Conservation (phyloP, 2,113 vertebrate genomes). For the Clupea harengus region DNA sequence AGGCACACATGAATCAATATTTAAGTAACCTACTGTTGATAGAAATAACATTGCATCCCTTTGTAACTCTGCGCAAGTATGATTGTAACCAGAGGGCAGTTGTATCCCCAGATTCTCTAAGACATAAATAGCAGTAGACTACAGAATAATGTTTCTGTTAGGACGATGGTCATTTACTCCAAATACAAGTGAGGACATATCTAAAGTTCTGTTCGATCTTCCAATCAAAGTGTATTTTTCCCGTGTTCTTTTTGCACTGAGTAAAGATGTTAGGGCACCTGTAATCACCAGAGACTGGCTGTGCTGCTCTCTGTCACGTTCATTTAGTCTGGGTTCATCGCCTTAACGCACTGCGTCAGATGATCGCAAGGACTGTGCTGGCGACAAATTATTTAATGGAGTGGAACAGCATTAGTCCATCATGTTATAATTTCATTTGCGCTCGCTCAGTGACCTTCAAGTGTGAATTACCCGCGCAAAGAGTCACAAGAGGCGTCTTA, state of each 20-base stretch:
- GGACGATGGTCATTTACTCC: neutral
- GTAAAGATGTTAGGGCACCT: neutral
- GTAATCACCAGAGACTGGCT: neutral
- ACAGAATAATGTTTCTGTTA: neutral
- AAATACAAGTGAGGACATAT: neutral
- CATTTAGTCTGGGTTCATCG: conserved; percentile 17
- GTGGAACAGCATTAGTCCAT: conserved; percentile 39
- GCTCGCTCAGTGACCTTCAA: conserved; percentile 41
- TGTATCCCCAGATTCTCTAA: neutral
- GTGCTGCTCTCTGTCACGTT: conserved; percentile 6
- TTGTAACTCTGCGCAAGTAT: neutral
- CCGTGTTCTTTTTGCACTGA: neutral
- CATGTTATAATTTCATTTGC: conserved; percentile 48
- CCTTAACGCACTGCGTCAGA: conserved; percentile 17
- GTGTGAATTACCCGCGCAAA: conserved; percentile 29
- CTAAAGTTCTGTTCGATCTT: neutral
- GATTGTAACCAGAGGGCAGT: neutral
- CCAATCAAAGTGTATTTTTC: neutral
- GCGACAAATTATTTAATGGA: conserved; percentile 40
- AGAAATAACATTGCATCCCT: neutral
- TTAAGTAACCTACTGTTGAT: neutral
- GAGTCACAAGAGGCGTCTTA: conserved; percentile 18
- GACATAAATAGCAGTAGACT: neutral
- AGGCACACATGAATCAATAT: neutral
- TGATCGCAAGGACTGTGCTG: conserved; percentile 25